Conservation (phyloP, 2,888 invertebrate species). For the Clusia tigrina region DNA sequence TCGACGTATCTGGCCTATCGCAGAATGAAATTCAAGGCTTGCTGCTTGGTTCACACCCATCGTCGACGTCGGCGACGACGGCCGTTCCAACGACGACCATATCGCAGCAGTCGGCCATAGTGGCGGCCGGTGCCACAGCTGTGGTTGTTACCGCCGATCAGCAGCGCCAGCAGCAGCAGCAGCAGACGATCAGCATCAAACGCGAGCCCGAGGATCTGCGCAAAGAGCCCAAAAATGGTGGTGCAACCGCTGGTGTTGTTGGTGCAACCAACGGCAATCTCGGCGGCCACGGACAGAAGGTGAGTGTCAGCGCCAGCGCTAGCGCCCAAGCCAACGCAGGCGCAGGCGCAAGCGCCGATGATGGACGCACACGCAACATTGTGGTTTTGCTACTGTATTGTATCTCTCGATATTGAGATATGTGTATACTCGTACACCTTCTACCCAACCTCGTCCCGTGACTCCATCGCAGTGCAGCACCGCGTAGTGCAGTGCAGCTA, state of each 20-base stretch:
- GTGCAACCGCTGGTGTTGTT: constrained; percentile 45
- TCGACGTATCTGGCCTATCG: constrained; percentile 66
- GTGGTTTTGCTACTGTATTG: background rate
- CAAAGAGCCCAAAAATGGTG: constrained; percentile 64
- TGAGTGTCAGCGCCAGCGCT: constrained; percentile 43
- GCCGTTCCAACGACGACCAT: constrained; percentile 55
- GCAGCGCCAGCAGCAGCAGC: constrained; percentile 49
- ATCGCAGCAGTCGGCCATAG: constrained; percentile 59
- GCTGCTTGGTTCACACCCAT: constrained; percentile 65
- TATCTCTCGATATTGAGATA: background rate
- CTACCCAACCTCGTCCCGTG: background rate
- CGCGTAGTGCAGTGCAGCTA: background rate
- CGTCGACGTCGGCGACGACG: constrained; percentile 56
- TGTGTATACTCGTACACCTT: background rate
- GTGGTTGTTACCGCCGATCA: constrained; percentile 58
- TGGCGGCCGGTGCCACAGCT: constrained; percentile 53
- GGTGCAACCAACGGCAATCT: constrained; percentile 43
- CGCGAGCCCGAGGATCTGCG: constrained; percentile 65
- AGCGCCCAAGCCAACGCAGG: background rate
- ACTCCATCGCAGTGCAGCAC: background rate
- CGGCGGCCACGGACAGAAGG: constrained; percentile 62
- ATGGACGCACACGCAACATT: constrained; percentile 16
- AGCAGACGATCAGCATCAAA: constrained; percentile 63
- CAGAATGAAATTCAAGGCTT: constrained; percentile 66
- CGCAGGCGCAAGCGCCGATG: background rate